A percentile compares a stretch with the other conserved stretches of the same genome.
Conservation (phyloP, 1,140 invertebrate species). For the Drosophila baimaii region DNA sequence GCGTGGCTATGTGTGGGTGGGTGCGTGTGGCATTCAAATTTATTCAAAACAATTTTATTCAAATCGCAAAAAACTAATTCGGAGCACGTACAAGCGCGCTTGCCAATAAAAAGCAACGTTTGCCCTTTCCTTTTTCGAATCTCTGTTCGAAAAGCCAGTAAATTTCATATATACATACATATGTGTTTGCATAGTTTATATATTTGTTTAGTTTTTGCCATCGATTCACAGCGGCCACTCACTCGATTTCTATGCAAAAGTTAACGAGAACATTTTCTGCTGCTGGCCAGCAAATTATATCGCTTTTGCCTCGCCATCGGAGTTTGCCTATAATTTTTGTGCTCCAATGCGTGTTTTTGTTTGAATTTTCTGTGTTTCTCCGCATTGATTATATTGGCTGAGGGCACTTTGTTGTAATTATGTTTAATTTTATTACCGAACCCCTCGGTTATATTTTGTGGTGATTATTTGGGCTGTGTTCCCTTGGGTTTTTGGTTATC, state of each 20-base stretch:
- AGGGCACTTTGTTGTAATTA: constrained; percentile 69
- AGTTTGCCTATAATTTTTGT: constrained; percentile 18
- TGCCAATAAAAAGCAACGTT: constrained; percentile 71
- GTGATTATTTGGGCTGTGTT: constrained; percentile 40
- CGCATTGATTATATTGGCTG: constrained; percentile 52
- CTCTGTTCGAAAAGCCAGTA: constrained; percentile 33
- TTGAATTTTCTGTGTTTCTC: constrained; percentile 12
- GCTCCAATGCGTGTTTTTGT: constrained; percentile 26
- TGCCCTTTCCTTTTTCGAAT: constrained; percentile 18
- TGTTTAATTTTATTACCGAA: constrained; percentile 78
- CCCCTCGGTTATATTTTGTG: constrained; percentile 29
- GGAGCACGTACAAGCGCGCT: constrained; percentile 69
- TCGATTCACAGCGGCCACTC: constrained; percentile 62
- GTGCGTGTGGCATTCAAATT: constrained; percentile 69
- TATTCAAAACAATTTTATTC: constrained; percentile 82
- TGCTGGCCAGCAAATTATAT: constrained; percentile 68
- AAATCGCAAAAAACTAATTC: constrained; percentile 82
- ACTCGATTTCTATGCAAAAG: constrained; percentile 41
- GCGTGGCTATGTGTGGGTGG: constrained; percentile 17
- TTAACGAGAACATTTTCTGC: constrained; percentile 65
- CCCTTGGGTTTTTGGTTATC: constrained; percentile 35
- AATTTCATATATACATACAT: constrained; percentile 32
- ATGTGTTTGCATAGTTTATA: constrained; percentile 48
- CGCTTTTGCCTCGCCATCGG: constrained; percentile 47
- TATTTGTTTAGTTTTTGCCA: constrained; percentile 70